Conservation (phyloP, 2,797 vertebrate genomes). For the Alosa sapidissima region DNA sequence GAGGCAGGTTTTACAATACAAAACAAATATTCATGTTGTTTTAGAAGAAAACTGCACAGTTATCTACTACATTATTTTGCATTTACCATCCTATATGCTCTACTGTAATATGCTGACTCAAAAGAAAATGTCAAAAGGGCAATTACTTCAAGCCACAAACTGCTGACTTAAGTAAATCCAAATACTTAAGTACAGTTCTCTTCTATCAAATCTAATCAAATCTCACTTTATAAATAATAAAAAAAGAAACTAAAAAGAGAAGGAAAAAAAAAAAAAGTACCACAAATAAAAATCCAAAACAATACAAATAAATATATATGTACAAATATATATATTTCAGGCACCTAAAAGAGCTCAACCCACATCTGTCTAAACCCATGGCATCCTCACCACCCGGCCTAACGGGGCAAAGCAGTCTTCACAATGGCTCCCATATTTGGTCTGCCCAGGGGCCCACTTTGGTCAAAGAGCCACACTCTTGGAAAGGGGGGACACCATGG, state of each 20-base stretch:
- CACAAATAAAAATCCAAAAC: slow-evolving; percentile 75
- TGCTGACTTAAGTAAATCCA: slow-evolving; percentile 8
- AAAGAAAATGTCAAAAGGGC: background rate
- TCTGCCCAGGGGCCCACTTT: slow-evolving; percentile 95
- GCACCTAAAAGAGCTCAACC: slow-evolving; percentile 93
- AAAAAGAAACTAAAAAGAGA: slow-evolving; percentile 68
- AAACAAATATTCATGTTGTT: background rate
- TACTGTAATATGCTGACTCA: background rate
- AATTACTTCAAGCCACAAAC: slow-evolving; percentile 19
- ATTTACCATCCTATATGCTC: background rate
- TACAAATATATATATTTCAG: slow-evolving; percentile 71
- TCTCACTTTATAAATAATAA: slow-evolving; percentile 53
- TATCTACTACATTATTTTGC: background rate
- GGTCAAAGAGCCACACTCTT: slow-evolving; percentile 94
- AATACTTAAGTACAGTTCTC: slow-evolving; percentile 22
- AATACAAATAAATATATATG: slow-evolving; percentile 74
- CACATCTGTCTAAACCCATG: slow-evolving; percentile 94
- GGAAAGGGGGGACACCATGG: slow-evolving; percentile 96
- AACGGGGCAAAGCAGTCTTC: slow-evolving; percentile 91
- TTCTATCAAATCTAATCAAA: slow-evolving; percentile 61
- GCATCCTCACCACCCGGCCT: slow-evolving; percentile 95
- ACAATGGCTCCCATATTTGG: slow-evolving; percentile 94
- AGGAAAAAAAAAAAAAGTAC: slow-evolving; percentile 74
- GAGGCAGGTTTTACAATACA: background rate
- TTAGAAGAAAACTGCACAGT: slow-evolving; percentile 16